Conservation (phyloP, 2,797 vertebrate genomes). For the Ceryle rudis region DNA sequence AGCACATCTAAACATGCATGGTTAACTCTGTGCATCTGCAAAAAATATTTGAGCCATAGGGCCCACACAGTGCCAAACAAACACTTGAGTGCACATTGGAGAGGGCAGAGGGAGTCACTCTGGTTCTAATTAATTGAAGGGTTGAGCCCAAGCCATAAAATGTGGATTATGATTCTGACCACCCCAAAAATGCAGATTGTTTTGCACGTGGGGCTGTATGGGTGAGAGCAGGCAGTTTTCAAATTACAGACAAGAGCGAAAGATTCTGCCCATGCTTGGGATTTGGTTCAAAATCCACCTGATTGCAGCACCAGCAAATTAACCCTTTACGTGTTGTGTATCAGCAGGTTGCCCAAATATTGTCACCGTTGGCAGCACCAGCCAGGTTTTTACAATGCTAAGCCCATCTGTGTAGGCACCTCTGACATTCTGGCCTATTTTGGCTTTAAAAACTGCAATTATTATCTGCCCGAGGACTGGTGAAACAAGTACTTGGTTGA, state of each 20-base stretch:
- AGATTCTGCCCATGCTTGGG: background rate
- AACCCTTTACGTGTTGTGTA: background rate
- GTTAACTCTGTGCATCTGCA: conserved; percentile 64
- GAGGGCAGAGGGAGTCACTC: background rate
- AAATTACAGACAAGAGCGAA: background rate
- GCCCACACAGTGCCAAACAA: conserved; percentile 64
- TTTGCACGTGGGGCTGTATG: background rate
- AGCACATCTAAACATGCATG: conserved; percentile 49
- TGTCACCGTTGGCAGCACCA: background rate
- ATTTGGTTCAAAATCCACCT: conserved; percentile 1
- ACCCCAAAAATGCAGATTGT: background rate
- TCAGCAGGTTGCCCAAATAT: background rate
- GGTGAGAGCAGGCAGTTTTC: background rate
- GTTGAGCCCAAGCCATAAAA: background rate
- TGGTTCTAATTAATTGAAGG: conserved; percentile 46
- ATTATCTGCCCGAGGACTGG: background rate
- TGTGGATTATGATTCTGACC: background rate
- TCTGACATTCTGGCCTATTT: conserved; percentile 31
- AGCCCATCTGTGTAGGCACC: background rate
- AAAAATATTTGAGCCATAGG: conserved; percentile 39
- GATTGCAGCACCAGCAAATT: background rate
- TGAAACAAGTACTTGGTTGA: background rate
- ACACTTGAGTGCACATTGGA: background rate
- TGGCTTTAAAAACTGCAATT: background rate
- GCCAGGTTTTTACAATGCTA: background rate